Conservation (phyloP, 1,140 invertebrate genomes). For the Heliconius hewitsoni region DNA sequence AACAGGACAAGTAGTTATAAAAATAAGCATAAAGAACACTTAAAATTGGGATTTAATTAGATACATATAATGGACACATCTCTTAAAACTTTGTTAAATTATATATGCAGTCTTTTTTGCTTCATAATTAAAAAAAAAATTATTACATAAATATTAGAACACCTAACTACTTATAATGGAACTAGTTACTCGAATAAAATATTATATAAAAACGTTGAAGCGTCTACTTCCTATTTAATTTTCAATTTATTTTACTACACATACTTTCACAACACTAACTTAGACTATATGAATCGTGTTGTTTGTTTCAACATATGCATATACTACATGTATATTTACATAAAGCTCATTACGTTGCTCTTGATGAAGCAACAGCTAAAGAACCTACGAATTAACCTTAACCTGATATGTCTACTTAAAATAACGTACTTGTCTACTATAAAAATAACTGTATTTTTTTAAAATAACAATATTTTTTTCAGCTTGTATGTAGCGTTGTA, state of each 20-base stretch:
- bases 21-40: no score
- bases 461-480: no score
- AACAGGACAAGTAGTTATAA: no score
- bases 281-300: background rate
- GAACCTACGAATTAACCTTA: background rate
- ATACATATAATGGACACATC: no score
- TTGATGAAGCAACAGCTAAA: slow-evolving; percentile 8
- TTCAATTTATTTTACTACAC: background rate
- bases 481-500: no score
- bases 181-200: background rate
- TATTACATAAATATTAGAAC: background rate
- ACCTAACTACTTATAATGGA: background rate
- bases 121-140: background rate
- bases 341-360: background rate
- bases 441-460: no score
- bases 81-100: background rate
- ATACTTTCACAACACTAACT: background rate
- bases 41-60: no score
- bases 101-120: no score
- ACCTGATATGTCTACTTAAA: background rate
- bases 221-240: background rate
- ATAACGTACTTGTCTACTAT: background rate
- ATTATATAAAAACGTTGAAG: background rate
- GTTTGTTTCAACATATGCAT: background rate
- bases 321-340: background rate